Percentiles rank a stretch among this genome's conserved stretches.
These are phyloP conservation scores for Capreolus pygargus DNA, from an alignment of 2,113 vertebrate genomes.

Conservation along the genomic window DNA sequence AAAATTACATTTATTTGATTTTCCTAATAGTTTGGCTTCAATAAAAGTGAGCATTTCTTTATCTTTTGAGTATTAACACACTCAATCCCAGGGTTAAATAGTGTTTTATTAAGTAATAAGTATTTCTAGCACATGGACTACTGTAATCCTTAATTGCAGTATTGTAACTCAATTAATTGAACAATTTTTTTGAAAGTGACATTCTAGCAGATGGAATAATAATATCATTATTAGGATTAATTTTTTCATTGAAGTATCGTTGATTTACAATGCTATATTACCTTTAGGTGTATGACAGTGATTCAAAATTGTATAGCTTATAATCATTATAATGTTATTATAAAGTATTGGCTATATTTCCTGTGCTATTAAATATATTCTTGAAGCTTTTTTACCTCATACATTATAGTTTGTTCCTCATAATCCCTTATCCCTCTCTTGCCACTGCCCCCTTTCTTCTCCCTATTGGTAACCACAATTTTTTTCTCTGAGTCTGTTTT, in stretches of 20 bases:
- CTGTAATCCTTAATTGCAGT: neutral
- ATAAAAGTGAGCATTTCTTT: neutral
- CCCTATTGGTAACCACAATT: neutral
- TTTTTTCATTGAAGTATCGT: neutral
- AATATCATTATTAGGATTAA: neutral
- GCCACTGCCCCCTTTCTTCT: neutral
- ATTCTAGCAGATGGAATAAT: neutral
- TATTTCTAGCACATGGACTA: neutral
- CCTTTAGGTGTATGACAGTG: neutral
- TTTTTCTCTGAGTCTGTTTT: neutral
- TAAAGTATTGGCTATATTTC: neutral
- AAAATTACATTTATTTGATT: neutral
- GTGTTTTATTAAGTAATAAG: neutral
- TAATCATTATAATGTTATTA: neutral
- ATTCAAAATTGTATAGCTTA: neutral
- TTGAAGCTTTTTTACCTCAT: neutral
- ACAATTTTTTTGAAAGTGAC: neutral
- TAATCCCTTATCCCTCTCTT: neutral
- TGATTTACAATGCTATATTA: neutral
- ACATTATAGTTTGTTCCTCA: neutral
- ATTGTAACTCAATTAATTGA: neutral
- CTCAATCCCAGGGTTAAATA: neutral
- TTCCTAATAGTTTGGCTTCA: neutral
- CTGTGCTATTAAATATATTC: neutral
- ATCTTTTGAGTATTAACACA: neutral